phyloP scores from a whole-genome alignment of 2,113 vertebrate genomes.

The Vanacampus margaritifer region DNA sequence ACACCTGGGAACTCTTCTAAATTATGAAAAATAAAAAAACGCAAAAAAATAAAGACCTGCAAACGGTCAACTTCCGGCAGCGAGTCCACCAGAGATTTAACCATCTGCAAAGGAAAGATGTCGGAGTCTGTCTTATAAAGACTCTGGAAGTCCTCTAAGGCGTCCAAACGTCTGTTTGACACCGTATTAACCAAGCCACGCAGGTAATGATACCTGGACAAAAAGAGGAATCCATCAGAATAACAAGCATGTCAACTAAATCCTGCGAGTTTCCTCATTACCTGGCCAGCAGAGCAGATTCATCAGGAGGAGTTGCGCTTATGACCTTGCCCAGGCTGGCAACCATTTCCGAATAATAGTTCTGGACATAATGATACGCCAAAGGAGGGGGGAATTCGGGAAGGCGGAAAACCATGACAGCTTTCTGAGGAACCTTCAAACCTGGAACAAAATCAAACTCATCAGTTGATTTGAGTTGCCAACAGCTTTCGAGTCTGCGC shows the following conservation, averaged over 20 bases:
- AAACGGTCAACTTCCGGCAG: conserved; percentile 70
- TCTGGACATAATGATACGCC: conserved; percentile 80
- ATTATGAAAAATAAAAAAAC: neutral
- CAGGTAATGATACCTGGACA: conserved; percentile 86
- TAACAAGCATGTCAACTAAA: too few species aligned
- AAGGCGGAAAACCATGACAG: conserved; percentile 79
- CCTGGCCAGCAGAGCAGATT: conserved; percentile 82
- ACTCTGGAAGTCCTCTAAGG: conserved; percentile 90
- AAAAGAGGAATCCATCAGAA: neutral
- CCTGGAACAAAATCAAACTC: conserved; percentile 55
- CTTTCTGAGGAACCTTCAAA: conserved; percentile 55
- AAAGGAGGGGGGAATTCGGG: conserved; percentile 89
- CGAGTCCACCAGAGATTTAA: conserved; percentile 76
- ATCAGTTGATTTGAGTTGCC: neutral
- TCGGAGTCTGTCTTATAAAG: conserved; percentile 89
- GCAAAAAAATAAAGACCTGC: conserved; percentile 39
- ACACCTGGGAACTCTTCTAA: too few species aligned
- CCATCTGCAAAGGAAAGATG: conserved; percentile 88
- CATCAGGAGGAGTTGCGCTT: conserved; percentile 65
- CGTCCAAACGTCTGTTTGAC: conserved; percentile 80
- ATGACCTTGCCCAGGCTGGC: conserved; percentile 82
- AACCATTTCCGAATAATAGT: conserved; percentile 82
- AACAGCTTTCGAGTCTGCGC: neutral
- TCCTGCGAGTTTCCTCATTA: conserved; percentile 45
- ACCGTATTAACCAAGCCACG: conserved; percentile 83